Base-by-base conservation (phyloP, 2,797 vertebrate species). In the Sparidentex hasta region DNA sequence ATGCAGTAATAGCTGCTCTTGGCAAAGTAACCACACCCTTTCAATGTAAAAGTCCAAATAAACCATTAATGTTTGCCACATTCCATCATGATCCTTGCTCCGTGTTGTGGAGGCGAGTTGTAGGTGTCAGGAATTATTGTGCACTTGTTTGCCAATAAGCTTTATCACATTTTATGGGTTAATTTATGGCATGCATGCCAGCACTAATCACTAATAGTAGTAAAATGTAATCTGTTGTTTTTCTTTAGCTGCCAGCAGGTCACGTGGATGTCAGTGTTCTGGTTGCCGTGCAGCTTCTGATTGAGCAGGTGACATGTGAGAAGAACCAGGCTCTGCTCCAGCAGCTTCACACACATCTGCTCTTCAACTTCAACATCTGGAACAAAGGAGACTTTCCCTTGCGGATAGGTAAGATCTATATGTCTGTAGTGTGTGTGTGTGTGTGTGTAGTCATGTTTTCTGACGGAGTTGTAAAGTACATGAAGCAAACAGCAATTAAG, bases 341-440 rank as follows among this genome's bases (percentile, higher is more conserved):
- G 75, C 98, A 99, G 90, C 96, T 99, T 86, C 97, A 98, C 93
- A 96, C 97, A 13, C 95, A 97, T 90, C 93, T 99, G 65, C 97
- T 99, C 44, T 99, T 99, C 94, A 98, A 97, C 90, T 99, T 99
- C 88, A 96, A 94, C 90, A 97, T 99, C 95, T 99, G 98, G 98
- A 99, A 97, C 93, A 97, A 95, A 83, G 98, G 98, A 73, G 98
- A 99, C 91, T 99, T 99, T 81, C 97, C 98, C 1, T 94, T 99
- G 76, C 96, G 96, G 88, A 98, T 99, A 11, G 98, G 98, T 99
- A 51, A 95, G 96, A 48, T 44, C 0, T 21, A 5, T 33, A 13
- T 20, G 25, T 23, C 21, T 56, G 12, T 56, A 17, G 27, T 0
- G 27, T 12, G 29, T 46, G 12, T 71, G 25, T 66, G 64, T 3